Conservation (phyloP, 2,113 vertebrate genomes). For the Oxyura jamaicensis region DNA sequence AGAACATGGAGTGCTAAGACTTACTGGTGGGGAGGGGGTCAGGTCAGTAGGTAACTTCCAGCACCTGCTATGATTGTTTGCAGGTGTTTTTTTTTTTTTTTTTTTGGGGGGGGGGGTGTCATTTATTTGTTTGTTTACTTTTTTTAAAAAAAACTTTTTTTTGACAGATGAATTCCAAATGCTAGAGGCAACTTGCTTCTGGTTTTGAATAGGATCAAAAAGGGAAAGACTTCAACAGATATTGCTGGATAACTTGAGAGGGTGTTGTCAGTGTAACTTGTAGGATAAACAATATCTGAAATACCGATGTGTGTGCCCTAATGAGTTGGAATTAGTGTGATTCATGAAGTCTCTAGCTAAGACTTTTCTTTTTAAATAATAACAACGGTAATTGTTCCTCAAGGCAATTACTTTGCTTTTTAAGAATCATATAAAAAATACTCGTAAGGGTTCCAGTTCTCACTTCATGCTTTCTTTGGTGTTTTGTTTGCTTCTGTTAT, state of each 20-base stretch:
- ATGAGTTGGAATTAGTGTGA: slow-evolving; percentile 41
- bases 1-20: neutral
- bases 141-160: neutral
- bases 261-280: neutral
- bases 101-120: neutral
- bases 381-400: slow-evolving; percentile 48
- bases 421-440: neutral
- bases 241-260: neutral
- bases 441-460: neutral
- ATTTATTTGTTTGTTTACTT: too few species aligned
- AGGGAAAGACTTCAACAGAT: slow-evolving; percentile 12
- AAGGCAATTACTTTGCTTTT: slow-evolving; percentile 38
- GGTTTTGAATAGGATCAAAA: slow-evolving; percentile 15
- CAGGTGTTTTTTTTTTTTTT: neutral
- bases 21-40: neutral
- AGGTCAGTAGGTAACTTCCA: neutral
- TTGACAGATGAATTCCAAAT: slow-evolving; percentile 47
- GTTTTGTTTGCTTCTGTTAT: neutral
- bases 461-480: neutral
- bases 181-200: slow-evolving; percentile 8
- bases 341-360: slow-evolving; percentile 62
- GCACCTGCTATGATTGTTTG: neutral
- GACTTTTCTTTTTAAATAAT: slow-evolving; percentile 53
- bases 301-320: neutral
- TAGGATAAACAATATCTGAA: neutral